A percentile compares a stretch with the other conserved stretches of the same genome.
Conservation (phyloP, 2,113 vertebrate species). For the Plecturocebus donacophilus region DNA sequence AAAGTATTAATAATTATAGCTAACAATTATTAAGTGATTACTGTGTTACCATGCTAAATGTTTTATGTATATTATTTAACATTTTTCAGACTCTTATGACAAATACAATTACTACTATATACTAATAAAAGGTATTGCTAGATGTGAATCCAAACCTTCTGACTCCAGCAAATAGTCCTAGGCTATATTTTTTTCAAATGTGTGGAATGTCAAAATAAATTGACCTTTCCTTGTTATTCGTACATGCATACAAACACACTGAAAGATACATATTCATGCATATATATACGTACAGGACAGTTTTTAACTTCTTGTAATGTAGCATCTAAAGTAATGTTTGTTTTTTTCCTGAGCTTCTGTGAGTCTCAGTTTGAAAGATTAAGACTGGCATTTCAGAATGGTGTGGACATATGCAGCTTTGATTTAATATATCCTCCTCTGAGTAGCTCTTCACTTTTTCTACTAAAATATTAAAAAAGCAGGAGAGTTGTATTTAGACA, state of each 20-base stretch:
- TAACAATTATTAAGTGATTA: not conserved
- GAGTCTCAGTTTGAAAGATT: not conserved
- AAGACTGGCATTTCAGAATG: not conserved
- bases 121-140: not conserved
- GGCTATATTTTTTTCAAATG: not conserved
- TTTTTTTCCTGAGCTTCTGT: not conserved
- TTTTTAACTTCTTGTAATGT: not conserved
- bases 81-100: not conserved
- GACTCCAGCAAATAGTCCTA: not conserved
- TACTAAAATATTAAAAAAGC: slow-evolving; percentile 40
- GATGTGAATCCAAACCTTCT: not conserved
- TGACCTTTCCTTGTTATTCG: not conserved
- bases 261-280: not conserved
- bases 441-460: not conserved
- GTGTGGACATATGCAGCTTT: not conserved
- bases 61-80: not conserved
- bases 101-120: not conserved
- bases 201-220: not conserved
- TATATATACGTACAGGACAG: not conserved
- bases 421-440: not conserved
- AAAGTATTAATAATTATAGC: not conserved
- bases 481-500: slow-evolving; percentile 31
- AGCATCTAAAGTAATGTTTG: not conserved
- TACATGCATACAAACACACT: not conserved
- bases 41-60: not conserved